Percentiles rank a stretch among this genome's conserved stretches.
phyloP scores from a whole-genome alignment of 2,113 vertebrate genomes.

The Ondatra zibethicus region DNA sequence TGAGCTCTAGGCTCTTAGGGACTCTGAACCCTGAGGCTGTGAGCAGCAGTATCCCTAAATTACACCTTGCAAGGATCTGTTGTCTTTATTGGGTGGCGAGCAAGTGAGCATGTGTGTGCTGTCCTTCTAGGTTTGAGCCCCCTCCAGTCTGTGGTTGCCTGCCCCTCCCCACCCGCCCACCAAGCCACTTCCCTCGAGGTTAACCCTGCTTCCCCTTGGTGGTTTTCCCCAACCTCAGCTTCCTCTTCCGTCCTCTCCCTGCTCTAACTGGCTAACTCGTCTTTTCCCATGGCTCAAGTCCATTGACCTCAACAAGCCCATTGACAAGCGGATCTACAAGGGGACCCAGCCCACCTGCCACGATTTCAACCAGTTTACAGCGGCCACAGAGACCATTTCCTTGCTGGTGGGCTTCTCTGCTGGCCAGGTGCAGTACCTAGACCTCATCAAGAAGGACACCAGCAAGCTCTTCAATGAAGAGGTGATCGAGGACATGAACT shows the following conservation, averaged over 20 bases:
- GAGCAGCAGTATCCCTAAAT: background rate
- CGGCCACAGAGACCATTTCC: conserved; percentile 91
- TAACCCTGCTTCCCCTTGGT: conserved; percentile 57
- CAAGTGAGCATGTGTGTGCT: background rate
- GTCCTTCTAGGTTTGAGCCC: background rate
- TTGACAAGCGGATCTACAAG: conserved; percentile 96
- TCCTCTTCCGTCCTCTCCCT: conserved; percentile 61
- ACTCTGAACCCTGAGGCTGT: background rate
- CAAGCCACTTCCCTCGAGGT: conserved; percentile 54
- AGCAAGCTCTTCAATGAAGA: conserved; percentile 96
- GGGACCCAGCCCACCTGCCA: conserved; percentile 96
- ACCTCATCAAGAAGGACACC: conserved; percentile 95
- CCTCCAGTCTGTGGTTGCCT: conserved; percentile 59
- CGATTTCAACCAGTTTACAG: conserved; percentile 96
- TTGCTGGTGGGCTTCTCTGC: conserved; percentile 95
- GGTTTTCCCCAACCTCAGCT: conserved; percentile 69
- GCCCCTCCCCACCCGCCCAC: background rate
- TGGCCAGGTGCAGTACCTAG: conserved; percentile 94
- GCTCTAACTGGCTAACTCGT: conserved; percentile 35
- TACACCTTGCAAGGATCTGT: background rate
- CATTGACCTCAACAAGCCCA: conserved; percentile 95
- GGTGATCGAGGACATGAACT: conserved; percentile 80
- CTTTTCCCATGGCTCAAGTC: conserved; percentile 84
- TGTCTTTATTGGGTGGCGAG: background rate
- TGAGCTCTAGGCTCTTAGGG: background rate